These are phyloP conservation scores for Myotis findleyi DNA, from an alignment of 2,797 vertebrate genomes.

Conservation along the genomic window DNA sequence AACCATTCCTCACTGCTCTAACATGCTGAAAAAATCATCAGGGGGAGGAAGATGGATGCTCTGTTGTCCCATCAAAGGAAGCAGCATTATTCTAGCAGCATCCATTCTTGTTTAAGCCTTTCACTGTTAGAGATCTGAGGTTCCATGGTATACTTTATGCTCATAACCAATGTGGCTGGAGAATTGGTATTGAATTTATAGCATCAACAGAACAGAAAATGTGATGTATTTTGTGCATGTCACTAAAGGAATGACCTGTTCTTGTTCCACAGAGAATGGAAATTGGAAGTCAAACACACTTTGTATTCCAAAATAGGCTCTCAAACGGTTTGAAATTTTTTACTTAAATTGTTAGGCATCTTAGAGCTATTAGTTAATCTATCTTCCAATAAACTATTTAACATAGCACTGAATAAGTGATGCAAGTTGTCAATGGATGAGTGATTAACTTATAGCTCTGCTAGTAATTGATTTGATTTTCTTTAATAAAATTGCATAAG, in stretches of 20 bases:
- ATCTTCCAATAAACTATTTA: conserved; percentile 94
- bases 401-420: conserved; percentile 98
- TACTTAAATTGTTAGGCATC: conserved; percentile 92
- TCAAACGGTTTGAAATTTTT: conserved; percentile 91
- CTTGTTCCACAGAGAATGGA: conserved; percentile 94
- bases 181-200: conserved; percentile 93
- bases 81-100: conserved; percentile 88
- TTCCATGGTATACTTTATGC: conserved; percentile 89
- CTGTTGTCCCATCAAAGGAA: conserved; percentile 87
- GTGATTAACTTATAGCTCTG: conserved; percentile 96
- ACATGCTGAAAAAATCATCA: conserved; percentile 91
- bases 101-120: conserved; percentile 89
- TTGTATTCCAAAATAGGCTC: conserved; percentile 92
- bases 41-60: conserved; percentile 87
- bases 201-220: conserved; percentile 93
- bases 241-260: conserved; percentile 95
- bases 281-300: conserved; percentile 91
- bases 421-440: conserved; percentile 93
- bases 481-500: conserved; percentile 99
- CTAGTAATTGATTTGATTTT: conserved; percentile 93
- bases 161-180: conserved; percentile 91
- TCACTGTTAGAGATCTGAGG: conserved; percentile 90
- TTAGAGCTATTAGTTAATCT: conserved; percentile 96
- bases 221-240: conserved; percentile 98
- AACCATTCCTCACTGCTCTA: conserved; percentile 91